phyloP scores from a whole-genome alignment of 2,113 vertebrate genomes.

The Pycnonotus jocosus region DNA sequence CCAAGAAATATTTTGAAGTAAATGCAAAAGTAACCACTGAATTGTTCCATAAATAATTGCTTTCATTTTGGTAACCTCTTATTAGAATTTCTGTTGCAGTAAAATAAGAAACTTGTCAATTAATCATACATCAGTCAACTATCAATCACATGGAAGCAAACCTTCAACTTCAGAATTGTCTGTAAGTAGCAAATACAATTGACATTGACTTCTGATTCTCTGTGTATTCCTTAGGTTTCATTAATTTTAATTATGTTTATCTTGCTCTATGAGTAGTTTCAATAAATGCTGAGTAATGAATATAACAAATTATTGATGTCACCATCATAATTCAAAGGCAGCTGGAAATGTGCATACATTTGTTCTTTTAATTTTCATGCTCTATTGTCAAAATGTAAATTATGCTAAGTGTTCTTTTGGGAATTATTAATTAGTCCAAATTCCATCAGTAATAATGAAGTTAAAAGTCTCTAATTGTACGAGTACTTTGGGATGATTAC shows the following conservation, averaged over 20 bases:
- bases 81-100: neutral
- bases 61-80: neutral
- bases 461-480: slow-evolving; percentile 11
- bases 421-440: slow-evolving; percentile 12
- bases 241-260: slow-evolving; percentile 59
- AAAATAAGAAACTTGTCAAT: neutral
- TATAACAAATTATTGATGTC: slow-evolving; percentile 37
- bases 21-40: neutral
- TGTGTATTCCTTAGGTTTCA: slow-evolving; percentile 11
- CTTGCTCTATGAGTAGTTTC: slow-evolving; percentile 3
- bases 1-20: neutral
- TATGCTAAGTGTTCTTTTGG: neutral
- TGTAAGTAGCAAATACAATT: neutral
- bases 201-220: neutral
- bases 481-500: neutral
- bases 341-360: neutral
- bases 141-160: neutral
- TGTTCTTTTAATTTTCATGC: slow-evolving; percentile 36
- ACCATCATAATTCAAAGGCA: slow-evolving; percentile 23
- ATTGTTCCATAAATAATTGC: neutral
- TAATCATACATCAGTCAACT: neutral
- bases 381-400: slow-evolving; percentile 37
- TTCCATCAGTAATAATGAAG: neutral
- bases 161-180: neutral
- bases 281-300: slow-evolving; percentile 18